These are phyloP conservation scores for Heliconius congener DNA, from an alignment of 1,140 invertebrate genomes.

Conservation along the genomic window DNA sequence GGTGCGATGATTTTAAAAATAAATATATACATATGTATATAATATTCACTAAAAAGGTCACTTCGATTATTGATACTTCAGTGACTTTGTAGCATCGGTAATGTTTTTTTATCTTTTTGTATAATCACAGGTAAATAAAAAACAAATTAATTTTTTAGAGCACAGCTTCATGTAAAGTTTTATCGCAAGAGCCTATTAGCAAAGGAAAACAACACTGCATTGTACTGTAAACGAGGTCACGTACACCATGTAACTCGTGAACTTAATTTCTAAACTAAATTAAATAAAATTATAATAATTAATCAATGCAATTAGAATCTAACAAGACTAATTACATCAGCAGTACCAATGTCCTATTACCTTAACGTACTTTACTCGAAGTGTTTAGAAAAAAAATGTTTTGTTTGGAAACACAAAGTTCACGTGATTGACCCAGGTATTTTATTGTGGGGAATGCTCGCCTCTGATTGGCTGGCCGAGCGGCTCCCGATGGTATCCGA, in stretches of 20 bases:
- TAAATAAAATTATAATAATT: not conserved
- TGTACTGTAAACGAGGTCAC: not conserved
- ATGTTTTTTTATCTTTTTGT: not conserved
- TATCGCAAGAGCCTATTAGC: not conserved
- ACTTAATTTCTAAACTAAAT: not conserved
- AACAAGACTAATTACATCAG: not conserved
- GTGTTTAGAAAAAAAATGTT: constrained; percentile 78
- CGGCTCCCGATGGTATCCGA: constrained; percentile 64
- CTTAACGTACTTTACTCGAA: constrained; percentile 38
- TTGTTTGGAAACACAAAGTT: constrained; percentile 84
- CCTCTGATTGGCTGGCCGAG: constrained; percentile 70
- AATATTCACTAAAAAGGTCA: not conserved
- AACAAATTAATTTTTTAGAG: no score
- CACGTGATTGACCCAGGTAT: constrained; percentile 83
- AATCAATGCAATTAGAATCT: not conserved
- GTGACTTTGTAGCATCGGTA: not conserved
- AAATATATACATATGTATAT: not conserved
- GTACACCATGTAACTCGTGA: not conserved
- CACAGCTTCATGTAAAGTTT: not conserved
- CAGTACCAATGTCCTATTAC: not conserved
- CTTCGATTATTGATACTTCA: not conserved
- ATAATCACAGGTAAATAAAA: no score
- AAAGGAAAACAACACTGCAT: constrained; percentile 6
- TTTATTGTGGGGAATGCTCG: constrained; percentile 66
- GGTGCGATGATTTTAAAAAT: not conserved